A percentile compares a stretch with the other conserved stretches of the same genome.
phyloP scores from a whole-genome alignment of 2,797 vertebrate genomes.

The Hemitrygon akajei region DNA sequence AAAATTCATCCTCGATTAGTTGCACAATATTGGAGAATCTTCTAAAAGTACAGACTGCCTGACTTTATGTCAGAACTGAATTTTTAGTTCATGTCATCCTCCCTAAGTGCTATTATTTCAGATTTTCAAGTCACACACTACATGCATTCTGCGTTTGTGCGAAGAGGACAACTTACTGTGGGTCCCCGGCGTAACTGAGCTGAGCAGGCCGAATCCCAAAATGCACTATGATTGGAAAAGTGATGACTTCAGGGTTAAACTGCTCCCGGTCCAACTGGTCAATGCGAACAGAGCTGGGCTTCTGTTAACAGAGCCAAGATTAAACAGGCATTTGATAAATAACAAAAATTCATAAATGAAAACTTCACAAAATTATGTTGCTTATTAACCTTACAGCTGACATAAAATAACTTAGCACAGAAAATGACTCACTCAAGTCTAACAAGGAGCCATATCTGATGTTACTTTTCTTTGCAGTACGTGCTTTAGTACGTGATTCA shows the following conservation, averaged over 20 bases:
- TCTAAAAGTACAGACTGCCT: too few relatives aligned
- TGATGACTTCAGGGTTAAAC: constrained; percentile 96
- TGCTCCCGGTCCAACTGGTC: constrained; percentile 96
- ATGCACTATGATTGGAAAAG: constrained; percentile 96
- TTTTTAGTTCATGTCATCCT: too few relatives aligned
- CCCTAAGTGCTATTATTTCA: too few relatives aligned
- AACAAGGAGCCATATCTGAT: too few relatives aligned
- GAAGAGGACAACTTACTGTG: constrained; percentile 75
- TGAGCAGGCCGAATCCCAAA: constrained; percentile 96
- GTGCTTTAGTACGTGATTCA: background rate
- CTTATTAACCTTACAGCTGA: background rate
- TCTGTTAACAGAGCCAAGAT: constrained; percentile 59
- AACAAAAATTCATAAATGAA: background rate
- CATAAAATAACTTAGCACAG: background rate
- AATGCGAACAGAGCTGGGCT: constrained; percentile 95
- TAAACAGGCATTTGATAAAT: background rate
- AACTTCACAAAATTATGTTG: background rate
- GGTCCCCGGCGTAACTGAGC: constrained; percentile 96
- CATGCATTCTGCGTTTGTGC: background rate
- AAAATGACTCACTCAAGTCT: background rate
- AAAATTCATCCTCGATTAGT: too few relatives aligned
- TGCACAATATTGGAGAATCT: too few relatives aligned
- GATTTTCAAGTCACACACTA: background rate
- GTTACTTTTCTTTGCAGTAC: background rate
- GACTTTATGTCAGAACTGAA: too few relatives aligned